phyloP scores from a whole-genome alignment of 2,113 vertebrate species.

The Neodontobutis hainanensis region DNA sequence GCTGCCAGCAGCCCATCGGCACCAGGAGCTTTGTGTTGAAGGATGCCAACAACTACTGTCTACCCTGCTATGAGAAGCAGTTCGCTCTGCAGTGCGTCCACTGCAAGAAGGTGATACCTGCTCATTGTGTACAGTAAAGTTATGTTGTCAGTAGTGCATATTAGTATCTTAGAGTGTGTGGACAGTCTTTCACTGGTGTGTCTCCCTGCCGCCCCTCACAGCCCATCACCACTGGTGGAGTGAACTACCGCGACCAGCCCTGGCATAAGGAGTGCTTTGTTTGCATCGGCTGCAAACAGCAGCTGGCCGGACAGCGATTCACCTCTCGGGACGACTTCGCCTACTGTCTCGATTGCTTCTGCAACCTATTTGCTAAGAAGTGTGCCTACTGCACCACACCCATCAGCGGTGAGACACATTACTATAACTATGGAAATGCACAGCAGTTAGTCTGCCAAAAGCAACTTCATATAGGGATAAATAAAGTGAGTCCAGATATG shows the following conservation, averaged over 20 bases:
- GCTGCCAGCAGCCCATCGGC: slow-evolving; percentile 93
- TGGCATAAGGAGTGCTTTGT: slow-evolving; percentile 98
- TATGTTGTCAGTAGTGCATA: too few species aligned
- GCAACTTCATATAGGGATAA: too few species aligned
- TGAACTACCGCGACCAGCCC: slow-evolving; percentile 93
- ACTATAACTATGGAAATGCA: background rate
- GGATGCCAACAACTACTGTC: slow-evolving; percentile 89
- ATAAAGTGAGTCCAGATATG: background rate
- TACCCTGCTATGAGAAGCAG: slow-evolving; percentile 95
- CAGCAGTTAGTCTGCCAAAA: too few species aligned
- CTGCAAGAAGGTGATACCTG: slow-evolving; percentile 86
- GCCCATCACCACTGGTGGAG: slow-evolving; percentile 92
- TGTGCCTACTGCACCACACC: slow-evolving; percentile 91
- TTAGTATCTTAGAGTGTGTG: too few species aligned
- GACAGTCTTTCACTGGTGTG: background rate
- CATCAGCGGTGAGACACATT: slow-evolving; percentile 85
- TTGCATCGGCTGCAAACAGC: slow-evolving; percentile 92
- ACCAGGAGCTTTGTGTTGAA: slow-evolving; percentile 95
- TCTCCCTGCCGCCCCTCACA: slow-evolving; percentile 49
- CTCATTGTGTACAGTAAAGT: background rate
- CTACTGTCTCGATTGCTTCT: slow-evolving; percentile 96
- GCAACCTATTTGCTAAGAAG: slow-evolving; percentile 93
- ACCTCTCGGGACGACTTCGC: slow-evolving; percentile 92
- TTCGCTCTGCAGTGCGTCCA: slow-evolving; percentile 93
- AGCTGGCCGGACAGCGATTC: slow-evolving; percentile 91